Base-by-base conservation (phyloP, 2,888 invertebrate genomes). In the Chaetoderma sp. region DNA sequence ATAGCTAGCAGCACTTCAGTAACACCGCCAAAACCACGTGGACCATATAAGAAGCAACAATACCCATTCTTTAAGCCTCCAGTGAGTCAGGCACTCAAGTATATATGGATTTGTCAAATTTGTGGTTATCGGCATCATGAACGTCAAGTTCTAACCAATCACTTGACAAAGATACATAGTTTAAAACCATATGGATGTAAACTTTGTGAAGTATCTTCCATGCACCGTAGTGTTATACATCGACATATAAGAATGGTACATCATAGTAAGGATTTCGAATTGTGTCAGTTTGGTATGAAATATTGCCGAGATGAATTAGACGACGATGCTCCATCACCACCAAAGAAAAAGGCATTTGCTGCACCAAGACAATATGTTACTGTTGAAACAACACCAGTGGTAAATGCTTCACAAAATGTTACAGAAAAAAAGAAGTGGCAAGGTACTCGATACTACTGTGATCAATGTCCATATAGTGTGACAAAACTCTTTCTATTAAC, bases 31-130 rank as follows among this genome's bases (percentile, higher is more conserved):
- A 23, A 27, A 44, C 60, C 39, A 32, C 65, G 65, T n/a, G 25
- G 57, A 2, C 67, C 67, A n/a, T 58, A 62, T 50, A 52, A 60
- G 39, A 55, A 60, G 1, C 36, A 59, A 52, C n/a, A 63, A 33
- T n/a, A n/a, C n/a, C n/a, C n/a, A n/a, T n/a, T n/a, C n/a, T n/a
- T n/a, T n/a, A n/a, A n/a, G n/a, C n/a, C n/a, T n/a, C n/a, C 42
- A 33, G 49, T 27, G 30, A 27, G 56, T 13, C n/a, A 23, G 25
- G n/a, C 39, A 28, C 49, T 36, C 13, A 55, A 67, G 42, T 74
- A 75, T 39, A 70, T 78, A 0, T 86, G 94, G 92, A 93, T 94
- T 84, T 96, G 96, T 87, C 94, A 94, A 87, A 93, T 93, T 82
- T 96, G 96, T 87, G 91, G 92, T 83, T 95, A 93, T 87, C 54